A percentile compares a stretch with the other conserved stretches of the same genome.
These are phyloP conservation scores for Ophion ventricosus DNA, from an alignment of 2,888 invertebrate species.

Conservation along the genomic window DNA sequence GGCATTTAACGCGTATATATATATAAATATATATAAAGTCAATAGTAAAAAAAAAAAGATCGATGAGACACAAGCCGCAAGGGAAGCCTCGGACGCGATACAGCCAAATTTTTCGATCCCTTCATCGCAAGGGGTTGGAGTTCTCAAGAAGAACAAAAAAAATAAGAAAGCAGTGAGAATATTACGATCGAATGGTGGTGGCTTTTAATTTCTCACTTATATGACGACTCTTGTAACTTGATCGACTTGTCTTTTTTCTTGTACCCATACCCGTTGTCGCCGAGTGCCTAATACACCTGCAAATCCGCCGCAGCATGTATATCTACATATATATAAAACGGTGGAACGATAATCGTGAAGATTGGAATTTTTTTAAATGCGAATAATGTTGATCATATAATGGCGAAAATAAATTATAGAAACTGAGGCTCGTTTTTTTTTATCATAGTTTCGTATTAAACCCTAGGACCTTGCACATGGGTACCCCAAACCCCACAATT, in stretches of 20 bases:
- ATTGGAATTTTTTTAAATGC: conserved; percentile 56
- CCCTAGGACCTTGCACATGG: no score
- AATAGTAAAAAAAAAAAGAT: conserved; percentile 29
- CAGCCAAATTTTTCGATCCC: conserved; percentile 3
- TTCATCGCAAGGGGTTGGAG: background rate
- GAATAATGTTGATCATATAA: conserved; percentile 59
- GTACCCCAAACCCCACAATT: no score
- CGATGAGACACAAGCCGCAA: background rate
- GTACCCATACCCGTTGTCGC: conserved; percentile 61
- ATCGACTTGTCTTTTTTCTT: conserved; percentile 30
- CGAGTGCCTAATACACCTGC: conserved; percentile 68
- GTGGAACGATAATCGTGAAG: conserved; percentile 48
- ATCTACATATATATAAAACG: conserved; percentile 9
- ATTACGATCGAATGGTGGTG: background rate
- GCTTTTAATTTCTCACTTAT: conserved; percentile 12
- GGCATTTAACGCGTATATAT: conserved; percentile 40
- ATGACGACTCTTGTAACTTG: conserved; percentile 13
- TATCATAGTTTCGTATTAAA: background rate
- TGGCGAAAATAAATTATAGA: conserved; percentile 61
- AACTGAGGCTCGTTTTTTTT: conserved; percentile 30
- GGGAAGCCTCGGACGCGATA: background rate
- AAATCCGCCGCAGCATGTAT: conserved; percentile 50
- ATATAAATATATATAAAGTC: conserved; percentile 22
- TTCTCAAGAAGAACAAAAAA: background rate
- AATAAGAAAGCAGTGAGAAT: conserved; percentile 4